Evolutionary conservation across 2,113 vertebrate species (phyloP).

Genomic region (Ammodytes dubius): DNA sequence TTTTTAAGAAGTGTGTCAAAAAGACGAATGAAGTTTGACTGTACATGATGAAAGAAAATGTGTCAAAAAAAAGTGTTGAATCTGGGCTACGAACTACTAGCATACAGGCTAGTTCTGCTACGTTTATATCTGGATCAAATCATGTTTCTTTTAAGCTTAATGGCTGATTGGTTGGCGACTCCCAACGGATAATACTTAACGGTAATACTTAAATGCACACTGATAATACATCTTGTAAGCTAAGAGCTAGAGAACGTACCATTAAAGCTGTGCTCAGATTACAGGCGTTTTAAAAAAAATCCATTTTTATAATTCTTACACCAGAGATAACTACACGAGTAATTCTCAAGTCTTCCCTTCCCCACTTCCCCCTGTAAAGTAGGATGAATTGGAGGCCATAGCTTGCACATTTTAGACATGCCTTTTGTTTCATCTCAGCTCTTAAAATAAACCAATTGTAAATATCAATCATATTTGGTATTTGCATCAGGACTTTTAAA

Average conservation of each 20-base stretch:
- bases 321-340: neutral
- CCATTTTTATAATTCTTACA: neutral
- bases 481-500: neutral
- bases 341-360: constrained; percentile 12
- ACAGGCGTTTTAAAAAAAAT: neutral
- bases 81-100: constrained; percentile 13
- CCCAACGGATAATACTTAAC: neutral
- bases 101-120: neutral
- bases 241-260: neutral
- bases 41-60: constrained; percentile 34
- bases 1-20: constrained; percentile 66
- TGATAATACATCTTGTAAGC: neutral
- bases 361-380: constrained; percentile 11
- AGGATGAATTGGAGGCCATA: neutral
- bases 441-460: neutral
- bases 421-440: neutral
- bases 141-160: neutral
- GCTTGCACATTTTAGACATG: neutral
- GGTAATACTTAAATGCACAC: neutral
- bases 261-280: constrained; percentile 16
- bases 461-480: neutral
- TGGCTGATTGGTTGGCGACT: constrained; percentile 24
- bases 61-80: constrained; percentile 27
- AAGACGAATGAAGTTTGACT: constrained; percentile 61
- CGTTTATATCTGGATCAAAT: constrained; percentile 23